phyloP scores from a whole-genome alignment of 2,113 vertebrate genomes.

The Herpetotheres cachinnans region DNA sequence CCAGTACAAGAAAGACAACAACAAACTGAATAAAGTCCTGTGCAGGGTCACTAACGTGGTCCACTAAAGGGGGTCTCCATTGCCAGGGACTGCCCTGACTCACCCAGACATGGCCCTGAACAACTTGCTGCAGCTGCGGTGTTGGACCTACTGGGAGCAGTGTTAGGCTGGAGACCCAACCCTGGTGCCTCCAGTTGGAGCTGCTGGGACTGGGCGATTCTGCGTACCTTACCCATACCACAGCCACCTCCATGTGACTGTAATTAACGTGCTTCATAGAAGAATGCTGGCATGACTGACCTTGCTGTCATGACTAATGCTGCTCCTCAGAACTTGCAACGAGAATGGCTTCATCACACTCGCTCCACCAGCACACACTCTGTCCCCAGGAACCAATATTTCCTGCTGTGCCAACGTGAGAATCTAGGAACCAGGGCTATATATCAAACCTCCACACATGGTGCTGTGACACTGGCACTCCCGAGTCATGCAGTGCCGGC shows the following conservation, averaged over 20 bases:
- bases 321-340: neutral
- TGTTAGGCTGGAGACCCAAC: neutral
- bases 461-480: neutral
- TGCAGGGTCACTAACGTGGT: neutral
- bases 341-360: neutral
- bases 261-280: neutral
- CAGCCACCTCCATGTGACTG: neutral
- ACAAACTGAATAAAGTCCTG: neutral
- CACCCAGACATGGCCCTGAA: fast-evolving
- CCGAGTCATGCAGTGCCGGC: neutral
- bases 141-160: neutral
- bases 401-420: neutral
- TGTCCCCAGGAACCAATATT: neutral
- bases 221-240: neutral
- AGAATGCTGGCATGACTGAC: neutral
- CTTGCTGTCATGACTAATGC: neutral
- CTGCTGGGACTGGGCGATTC: neutral
- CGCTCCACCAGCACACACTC: neutral
- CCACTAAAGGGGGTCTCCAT: neutral
- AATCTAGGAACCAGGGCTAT: neutral
- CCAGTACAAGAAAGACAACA: neutral
- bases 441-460: neutral
- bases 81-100: neutral
- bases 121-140: neutral
- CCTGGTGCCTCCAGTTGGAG: neutral